Conservation (phyloP, 2,888 invertebrate genomes). For the Euplagia quadripunctaria region DNA sequence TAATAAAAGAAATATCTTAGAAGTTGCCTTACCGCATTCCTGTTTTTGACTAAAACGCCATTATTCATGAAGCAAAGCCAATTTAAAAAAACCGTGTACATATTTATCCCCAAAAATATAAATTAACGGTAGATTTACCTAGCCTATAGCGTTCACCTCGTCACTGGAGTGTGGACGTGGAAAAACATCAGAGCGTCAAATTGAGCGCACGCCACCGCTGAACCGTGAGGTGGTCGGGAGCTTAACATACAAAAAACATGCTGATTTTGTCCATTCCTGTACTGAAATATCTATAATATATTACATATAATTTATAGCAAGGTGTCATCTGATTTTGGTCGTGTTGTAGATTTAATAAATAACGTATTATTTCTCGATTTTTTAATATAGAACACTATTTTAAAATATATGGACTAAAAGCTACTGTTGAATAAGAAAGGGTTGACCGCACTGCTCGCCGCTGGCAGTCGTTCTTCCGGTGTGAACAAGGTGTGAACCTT, state of each 20-base stretch:
- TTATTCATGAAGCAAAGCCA: neutral
- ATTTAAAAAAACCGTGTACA: neutral
- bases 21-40: neutral
- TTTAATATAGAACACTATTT: too few relatives aligned
- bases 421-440: too few relatives aligned
- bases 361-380: neutral
- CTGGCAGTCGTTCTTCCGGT: too few relatives aligned
- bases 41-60: neutral
- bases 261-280: neutral
- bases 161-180: conserved; percentile 40
- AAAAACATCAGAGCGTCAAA: conserved; percentile 61
- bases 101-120: conserved; percentile 7
- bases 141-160: conserved; percentile 22
- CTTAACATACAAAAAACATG: neutral
- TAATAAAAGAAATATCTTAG: too few relatives aligned
- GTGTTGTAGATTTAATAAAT: neutral
- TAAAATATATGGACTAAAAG: too few relatives aligned
- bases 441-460: too few relatives aligned
- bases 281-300: neutral
- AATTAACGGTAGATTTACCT: conserved; percentile 63
- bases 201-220: conserved; percentile 51
- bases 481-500: too few relatives aligned
- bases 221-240: conserved; percentile 23
- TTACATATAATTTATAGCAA: neutral
- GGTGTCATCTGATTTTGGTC: neutral